Base-by-base conservation (phyloP, 2,113 vertebrate genomes). In the Tichodroma muraria region DNA sequence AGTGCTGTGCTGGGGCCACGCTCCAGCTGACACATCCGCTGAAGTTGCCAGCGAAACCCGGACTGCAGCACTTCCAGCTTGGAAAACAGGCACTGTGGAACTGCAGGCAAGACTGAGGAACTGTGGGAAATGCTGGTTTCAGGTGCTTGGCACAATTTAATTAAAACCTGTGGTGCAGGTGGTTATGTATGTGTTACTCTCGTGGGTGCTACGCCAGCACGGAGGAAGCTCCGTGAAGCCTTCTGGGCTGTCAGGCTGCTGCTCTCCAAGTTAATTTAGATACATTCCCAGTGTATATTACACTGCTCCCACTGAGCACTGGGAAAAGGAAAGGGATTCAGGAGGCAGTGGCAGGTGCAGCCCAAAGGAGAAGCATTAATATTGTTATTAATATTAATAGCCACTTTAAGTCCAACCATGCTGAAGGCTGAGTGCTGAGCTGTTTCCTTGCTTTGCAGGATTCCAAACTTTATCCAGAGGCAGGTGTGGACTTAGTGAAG, bases 1-100 rank as follows among this genome's bases (percentile, higher is more conserved):
- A 0, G 11, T 17, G 47, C 33, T 1, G 0, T 33, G 42, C 69
- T 28, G 80, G 50, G 44, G 24, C 54, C 15, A 4, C 4, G 4
- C 22, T 84, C n/a, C 13, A 4, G 53, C 65, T 72, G 25, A 22
- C 35, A 5, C 22, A 27, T 71, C 5, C 15, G 0, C 19, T 9
- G n/a, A n/a, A n/a, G n/a, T n/a, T n/a, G 31, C 13, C 21, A 5
- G 56, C 2, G 14, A 52, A 69, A 83, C 23, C 20, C 5, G 0
- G 12, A 6, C 25, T 18, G 56, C 56, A 8, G 22, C 54, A 7
- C 44, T 28, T 16, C 31, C 56, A 47, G 23, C 71, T 22, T 3
- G 52, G 40, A 13, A 70, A 89, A n/a, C 4, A 5, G 50, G n/a
- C 14, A 2, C n/a, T n/a, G n/a, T n/a, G n/a, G 60, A 50, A 2